Percentiles rank a stretch among this genome's conserved stretches.
Evolutionary conservation across 2,797 vertebrate genomes (phyloP).

Genomic region (Triplophysa bombifrons): DNA sequence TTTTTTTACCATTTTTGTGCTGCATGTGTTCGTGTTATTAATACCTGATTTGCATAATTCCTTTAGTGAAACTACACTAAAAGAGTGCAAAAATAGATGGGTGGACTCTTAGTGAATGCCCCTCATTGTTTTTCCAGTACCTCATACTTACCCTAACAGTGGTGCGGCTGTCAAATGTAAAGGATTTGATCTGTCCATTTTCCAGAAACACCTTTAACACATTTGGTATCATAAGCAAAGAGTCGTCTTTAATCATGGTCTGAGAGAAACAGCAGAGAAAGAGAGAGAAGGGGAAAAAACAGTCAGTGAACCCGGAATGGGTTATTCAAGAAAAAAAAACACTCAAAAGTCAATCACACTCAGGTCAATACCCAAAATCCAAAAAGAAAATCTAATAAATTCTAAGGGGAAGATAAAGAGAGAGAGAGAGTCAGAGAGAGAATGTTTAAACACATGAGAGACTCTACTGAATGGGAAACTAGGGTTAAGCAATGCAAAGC

Average conservation of each 20-base stretch:
- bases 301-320: slow-evolving; percentile 21
- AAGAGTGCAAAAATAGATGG: neutral
- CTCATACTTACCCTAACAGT: slow-evolving; percentile 89
- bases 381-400: slow-evolving; percentile 45
- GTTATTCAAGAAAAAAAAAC: slow-evolving; percentile 55
- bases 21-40: too few relatives aligned
- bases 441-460: slow-evolving; percentile 45
- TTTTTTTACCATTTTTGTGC: neutral
- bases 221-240: slow-evolving; percentile 96
- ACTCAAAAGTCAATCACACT: neutral
- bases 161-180: slow-evolving; percentile 97
- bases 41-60: neutral
- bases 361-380: slow-evolving; percentile 34
- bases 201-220: slow-evolving; percentile 99
- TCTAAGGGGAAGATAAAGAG: slow-evolving; percentile 9
- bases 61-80: neutral
- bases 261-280: slow-evolving; percentile 56
- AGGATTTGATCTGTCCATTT: slow-evolving; percentile 99
- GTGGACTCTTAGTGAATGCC: neutral
- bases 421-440: neutral
- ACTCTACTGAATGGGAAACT: slow-evolving; percentile 49
- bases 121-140: neutral
- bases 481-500: slow-evolving; percentile 37
- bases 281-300: slow-evolving; percentile 30
- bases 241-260: slow-evolving; percentile 98